Evolutionary conservation across 2,888 invertebrate species (phyloP).

Genomic region (Drosophila greeni): DNA sequence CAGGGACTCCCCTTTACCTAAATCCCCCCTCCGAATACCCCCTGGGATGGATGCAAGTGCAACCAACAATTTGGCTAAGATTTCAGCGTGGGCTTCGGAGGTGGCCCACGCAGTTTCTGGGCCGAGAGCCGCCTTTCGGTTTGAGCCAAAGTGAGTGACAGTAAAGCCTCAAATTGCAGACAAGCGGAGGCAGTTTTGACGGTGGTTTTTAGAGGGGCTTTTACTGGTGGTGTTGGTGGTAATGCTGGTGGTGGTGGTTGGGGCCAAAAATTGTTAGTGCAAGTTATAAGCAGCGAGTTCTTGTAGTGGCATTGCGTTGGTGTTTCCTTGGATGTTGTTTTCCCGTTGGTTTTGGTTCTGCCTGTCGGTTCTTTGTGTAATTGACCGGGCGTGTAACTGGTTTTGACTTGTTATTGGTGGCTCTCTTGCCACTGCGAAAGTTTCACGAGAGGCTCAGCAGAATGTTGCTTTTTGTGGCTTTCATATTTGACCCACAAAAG

Average conservation of each 20-base stretch:
- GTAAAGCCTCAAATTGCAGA: constrained; percentile 67
- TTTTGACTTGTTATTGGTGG: constrained; percentile 55
- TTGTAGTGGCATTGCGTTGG: constrained; percentile 64
- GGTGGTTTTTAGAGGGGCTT: constrained; percentile 9
- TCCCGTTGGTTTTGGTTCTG: constrained; percentile 13
- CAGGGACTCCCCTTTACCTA: background rate
- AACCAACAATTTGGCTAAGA: constrained; percentile 60
- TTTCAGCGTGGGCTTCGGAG: constrained; percentile 51
- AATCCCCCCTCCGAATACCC: background rate
- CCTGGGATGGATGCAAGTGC: constrained; percentile 52
- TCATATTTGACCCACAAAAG: constrained; percentile 61
- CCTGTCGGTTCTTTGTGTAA: constrained; percentile 59
- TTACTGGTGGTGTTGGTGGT: too few species aligned
- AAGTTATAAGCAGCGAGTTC: constrained; percentile 38
- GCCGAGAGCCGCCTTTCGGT: constrained; percentile 11
- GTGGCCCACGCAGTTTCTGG: constrained; percentile 35
- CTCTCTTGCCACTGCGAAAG: constrained; percentile 32
- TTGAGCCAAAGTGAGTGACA: constrained; percentile 55
- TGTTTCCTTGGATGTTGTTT: constrained; percentile 43
- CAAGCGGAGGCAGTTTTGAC: constrained; percentile 43
- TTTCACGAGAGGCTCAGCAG: constrained; percentile 15
- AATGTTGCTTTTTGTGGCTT: constrained; percentile 41
- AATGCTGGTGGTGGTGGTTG: background rate
- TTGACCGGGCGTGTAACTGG: constrained; percentile 71
- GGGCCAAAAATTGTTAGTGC: constrained; percentile 26